Percentiles rank a stretch among this genome's conserved stretches.
Evolutionary conservation across 2,888 invertebrate genomes (phyloP).

Genomic region (Cheiracanthium punctorium): DNA sequence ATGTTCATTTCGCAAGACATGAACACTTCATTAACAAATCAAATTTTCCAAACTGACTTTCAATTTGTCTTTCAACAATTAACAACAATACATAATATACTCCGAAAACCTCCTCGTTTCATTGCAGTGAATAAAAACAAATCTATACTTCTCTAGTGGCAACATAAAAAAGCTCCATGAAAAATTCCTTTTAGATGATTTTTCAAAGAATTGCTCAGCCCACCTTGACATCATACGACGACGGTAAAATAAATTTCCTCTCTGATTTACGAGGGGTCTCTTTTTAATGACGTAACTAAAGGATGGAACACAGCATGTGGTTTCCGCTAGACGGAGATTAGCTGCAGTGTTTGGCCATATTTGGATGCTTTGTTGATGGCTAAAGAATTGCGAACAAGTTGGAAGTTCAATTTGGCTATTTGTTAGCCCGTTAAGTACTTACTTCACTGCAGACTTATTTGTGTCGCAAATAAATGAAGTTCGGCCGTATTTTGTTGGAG

Average conservation of each 20-base stretch:
- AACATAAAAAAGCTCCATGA: neutral
- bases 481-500: too few species aligned
- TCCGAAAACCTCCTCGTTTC: too few species aligned
- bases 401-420: neutral
- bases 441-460: too few species aligned
- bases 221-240: neutral
- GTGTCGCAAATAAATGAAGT: too few species aligned
- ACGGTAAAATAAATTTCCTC: neutral
- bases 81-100: too few species aligned
- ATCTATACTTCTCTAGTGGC: too few species aligned
- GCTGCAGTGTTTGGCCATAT: neutral
- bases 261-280: neutral
- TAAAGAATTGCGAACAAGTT: slow-evolving; percentile 4
- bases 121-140: too few species aligned
- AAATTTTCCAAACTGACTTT: too few species aligned
- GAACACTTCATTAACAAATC: too few species aligned
- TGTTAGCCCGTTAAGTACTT: neutral
- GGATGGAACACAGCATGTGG: neutral
- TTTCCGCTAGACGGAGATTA: neutral
- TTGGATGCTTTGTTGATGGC: neutral
- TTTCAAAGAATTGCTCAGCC: neutral
- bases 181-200: neutral
- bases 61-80: too few species aligned
- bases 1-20: too few species aligned
- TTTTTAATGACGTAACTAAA: slow-evolving; percentile 13